Base-by-base conservation (phyloP, 2,797 vertebrate species). In the Emys orbicularis region DNA sequence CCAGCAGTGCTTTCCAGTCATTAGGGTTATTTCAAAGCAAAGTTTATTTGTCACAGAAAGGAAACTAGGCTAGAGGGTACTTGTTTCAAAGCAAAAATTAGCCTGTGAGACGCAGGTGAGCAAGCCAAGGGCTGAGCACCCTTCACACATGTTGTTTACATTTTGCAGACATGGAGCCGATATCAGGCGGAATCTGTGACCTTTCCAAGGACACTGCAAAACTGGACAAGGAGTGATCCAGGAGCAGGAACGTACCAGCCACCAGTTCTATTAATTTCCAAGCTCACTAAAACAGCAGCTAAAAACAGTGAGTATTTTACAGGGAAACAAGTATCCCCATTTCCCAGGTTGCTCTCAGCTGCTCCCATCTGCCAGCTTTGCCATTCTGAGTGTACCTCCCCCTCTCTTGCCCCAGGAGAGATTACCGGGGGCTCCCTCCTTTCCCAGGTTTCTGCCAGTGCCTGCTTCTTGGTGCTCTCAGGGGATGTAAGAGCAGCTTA, bases 1-100 rank as follows among this genome's bases (percentile, higher is more conserved):
- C 9, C 65, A 68, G n/a, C 65, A 37, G n/a, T 41, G 65, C 10
- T 72, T 21, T 41, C 65, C 65, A 86, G 37, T 50, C 57, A 61
- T 37, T 6, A 15, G 5, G 0, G 0, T 90, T 97, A 95, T 91
- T 97, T 96, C 95, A 96, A 96, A 93, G 92, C 88, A 91, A 94
- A 4, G 1, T 97, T 94, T 97, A 97, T 97, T 97, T 96, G 74
- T 89, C 90, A 92, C 19, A 90, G 79, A 89, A 95, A 94, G 79
- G 92, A 92, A 93, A 95, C 90, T 41, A 93, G 86, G 74, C 88
- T 74, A 83, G 91, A 80, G 56, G 53, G 52, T 53, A 15, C 0
- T 0, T n/a, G 74, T 16, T 23, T 34, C 61, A 72, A 87, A 88
- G 81, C 79, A 89, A 77, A 90, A 84, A 34, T 1, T 34, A 76